These are phyloP conservation scores for Anoura caudifer DNA, from an alignment of 2,113 vertebrate species.

Conservation along the genomic window DNA sequence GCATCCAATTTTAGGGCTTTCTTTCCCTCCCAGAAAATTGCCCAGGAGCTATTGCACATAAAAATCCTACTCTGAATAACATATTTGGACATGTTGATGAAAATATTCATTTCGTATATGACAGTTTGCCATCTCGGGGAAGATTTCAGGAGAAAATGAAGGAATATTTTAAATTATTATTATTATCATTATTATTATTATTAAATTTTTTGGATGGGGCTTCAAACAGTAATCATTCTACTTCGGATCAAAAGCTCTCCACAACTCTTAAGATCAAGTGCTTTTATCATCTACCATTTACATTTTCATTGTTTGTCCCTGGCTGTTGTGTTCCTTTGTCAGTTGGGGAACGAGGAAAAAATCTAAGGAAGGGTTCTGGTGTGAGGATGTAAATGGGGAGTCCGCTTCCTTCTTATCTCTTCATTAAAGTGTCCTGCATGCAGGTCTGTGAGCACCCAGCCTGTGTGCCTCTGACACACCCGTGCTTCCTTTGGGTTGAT, in stretches of 20 bases:
- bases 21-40: conserved; percentile 32
- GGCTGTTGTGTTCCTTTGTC: background rate
- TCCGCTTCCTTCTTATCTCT: background rate
- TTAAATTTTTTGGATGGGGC: background rate
- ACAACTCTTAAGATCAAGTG: background rate
- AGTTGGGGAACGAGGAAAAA: background rate
- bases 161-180: background rate
- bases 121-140: background rate
- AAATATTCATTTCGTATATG: background rate
- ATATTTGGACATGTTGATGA: background rate
- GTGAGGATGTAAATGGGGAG: background rate
- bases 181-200: background rate
- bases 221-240: background rate
- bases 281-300: background rate
- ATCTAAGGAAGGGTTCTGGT: background rate
- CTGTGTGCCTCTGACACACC: background rate
- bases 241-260: background rate
- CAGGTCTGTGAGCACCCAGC: background rate
- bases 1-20: conserved; percentile 46
- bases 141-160: background rate
- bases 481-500: background rate
- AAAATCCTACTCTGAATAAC: conserved; percentile 25
- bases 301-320: background rate
- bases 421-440: background rate
- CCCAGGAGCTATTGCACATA: background rate